These are phyloP conservation scores for Benthosema pterotum DNA, from an alignment of 2,797 vertebrate genomes.

Conservation along the genomic window DNA sequence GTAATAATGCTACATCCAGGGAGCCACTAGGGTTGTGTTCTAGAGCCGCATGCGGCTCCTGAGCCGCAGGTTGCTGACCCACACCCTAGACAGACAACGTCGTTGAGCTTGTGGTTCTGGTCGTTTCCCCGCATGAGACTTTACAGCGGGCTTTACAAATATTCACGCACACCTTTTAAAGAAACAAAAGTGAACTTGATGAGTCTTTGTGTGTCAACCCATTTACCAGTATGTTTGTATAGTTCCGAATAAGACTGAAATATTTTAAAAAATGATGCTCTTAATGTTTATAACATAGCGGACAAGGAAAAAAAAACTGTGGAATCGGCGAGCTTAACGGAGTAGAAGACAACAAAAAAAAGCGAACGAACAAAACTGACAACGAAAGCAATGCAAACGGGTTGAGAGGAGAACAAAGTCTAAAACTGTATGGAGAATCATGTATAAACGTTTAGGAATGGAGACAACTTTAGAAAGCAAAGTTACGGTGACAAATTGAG, in stretches of 20 bases:
- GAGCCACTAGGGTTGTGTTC: too few relatives aligned
- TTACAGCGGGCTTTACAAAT: too few relatives aligned
- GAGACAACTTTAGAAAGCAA: slow-evolving; percentile 50
- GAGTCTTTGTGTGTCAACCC: slow-evolving; percentile 71
- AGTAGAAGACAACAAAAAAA: slow-evolving; percentile 1
- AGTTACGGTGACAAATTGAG: slow-evolving; percentile 51
- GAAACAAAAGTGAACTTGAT: slow-evolving; percentile 38
- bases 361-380: slow-evolving; percentile 52
- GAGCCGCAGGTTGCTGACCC: too few relatives aligned
- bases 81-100: too few relatives aligned
- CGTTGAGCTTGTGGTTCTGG: too few relatives aligned
- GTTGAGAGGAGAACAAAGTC: slow-evolving; percentile 49
- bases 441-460: slow-evolving; percentile 49
- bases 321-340: slow-evolving; percentile 49
- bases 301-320: slow-evolving; percentile 12
- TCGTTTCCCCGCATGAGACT: too few relatives aligned
- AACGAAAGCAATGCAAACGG: slow-evolving; percentile 36
- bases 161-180: slow-evolving; percentile 65
- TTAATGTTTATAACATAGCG: slow-evolving; percentile 74
- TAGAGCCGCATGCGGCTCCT: too few relatives aligned
- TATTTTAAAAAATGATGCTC: slow-evolving; percentile 69
- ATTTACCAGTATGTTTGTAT: slow-evolving; percentile 75
- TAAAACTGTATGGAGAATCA: too few relatives aligned
- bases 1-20: too few relatives aligned
- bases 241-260: slow-evolving; percentile 72